Base-by-base conservation (phyloP, 1,140 invertebrate species). In the Melipona quadrifasciata region DNA sequence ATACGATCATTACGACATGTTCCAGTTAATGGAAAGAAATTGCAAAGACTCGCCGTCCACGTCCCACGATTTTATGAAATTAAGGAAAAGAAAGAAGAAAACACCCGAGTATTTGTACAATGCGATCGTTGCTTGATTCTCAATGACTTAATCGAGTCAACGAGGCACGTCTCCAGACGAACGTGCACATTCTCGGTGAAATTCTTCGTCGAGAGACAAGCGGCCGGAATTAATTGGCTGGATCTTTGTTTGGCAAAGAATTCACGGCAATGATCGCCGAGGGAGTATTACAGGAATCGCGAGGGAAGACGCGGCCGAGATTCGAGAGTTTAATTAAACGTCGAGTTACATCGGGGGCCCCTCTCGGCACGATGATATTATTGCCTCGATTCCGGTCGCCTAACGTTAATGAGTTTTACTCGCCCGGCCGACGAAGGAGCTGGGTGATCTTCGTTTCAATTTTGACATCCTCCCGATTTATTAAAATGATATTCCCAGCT, bases 261-360 rank as follows among this genome's bases (percentile, higher is more conserved):
- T 77, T 65, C 61, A 27, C n/a, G 19, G 27, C 34, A 14, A 34
- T 27, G 61, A 64, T 77, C 75, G 34, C 58, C 39, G 39, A 47
- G 57, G 47, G 14, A 21, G 57, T 55, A n/a, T 55, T 39, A n/a
- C 47, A 53, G 2, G 47, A 27, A 17, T 31, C 72, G 71, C 47
- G n/a, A 39, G 51, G 2, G n/a, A 78, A 78, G 64, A 64, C 74
- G 74, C 34, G 76, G 21, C 74, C 64, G 21, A 51, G 61, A 65
- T 78, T 78, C 76, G 47, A 51, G 39, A 57, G 39, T 78, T 78
- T 78, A 78, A 78, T 78, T 78, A 78, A 78, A 78, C 61, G 61
- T 67, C 76, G 64, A 67, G 76, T 67, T 78, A 78, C 76, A 78
- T 53, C 34, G 27, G 47, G 47, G 8, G 6, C 39, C 39, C 6